Conservation (phyloP, 1,140 invertebrate species). For the Heliconius himera region DNA sequence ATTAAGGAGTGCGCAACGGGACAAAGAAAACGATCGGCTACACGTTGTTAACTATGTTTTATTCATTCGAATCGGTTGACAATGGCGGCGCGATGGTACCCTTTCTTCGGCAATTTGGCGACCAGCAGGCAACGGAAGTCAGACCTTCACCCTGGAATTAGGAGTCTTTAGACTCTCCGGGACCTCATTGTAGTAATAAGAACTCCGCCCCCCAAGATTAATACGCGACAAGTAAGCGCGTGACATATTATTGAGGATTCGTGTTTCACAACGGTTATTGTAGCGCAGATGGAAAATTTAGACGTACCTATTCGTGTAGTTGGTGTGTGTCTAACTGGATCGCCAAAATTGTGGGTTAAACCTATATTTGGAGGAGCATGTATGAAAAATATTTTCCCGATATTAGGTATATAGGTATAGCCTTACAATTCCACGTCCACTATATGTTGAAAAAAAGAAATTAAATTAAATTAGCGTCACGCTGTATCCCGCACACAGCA, state of each 20-base stretch:
- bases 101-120: slow-evolving; percentile 78
- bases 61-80: slow-evolving; percentile 77
- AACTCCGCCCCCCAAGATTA: slow-evolving; percentile 69
- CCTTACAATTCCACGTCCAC: too few species aligned
- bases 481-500: too few species aligned
- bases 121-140: slow-evolving; percentile 76
- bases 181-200: slow-evolving; percentile 60
- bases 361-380: too few species aligned
- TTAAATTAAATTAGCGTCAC: too few species aligned
- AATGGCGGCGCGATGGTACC: slow-evolving; percentile 67
- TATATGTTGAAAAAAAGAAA: too few species aligned
- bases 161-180: slow-evolving; percentile 63
- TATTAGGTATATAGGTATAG: too few species aligned
- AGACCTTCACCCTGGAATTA: slow-evolving; percentile 69
- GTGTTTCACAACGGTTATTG: slow-evolving; percentile 29
- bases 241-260: slow-evolving; percentile 39
- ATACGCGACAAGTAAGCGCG: slow-evolving; percentile 38
- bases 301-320: neutral
- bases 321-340: too few species aligned
- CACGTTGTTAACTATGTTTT: slow-evolving; percentile 73
- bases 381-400: too few species aligned
- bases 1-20: slow-evolving; percentile 74
- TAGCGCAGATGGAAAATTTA: neutral
- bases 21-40: slow-evolving; percentile 75
- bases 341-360: too few species aligned